Base-by-base conservation (phyloP, 2,113 vertebrate genomes). In the Percopsis transmontana region DNA sequence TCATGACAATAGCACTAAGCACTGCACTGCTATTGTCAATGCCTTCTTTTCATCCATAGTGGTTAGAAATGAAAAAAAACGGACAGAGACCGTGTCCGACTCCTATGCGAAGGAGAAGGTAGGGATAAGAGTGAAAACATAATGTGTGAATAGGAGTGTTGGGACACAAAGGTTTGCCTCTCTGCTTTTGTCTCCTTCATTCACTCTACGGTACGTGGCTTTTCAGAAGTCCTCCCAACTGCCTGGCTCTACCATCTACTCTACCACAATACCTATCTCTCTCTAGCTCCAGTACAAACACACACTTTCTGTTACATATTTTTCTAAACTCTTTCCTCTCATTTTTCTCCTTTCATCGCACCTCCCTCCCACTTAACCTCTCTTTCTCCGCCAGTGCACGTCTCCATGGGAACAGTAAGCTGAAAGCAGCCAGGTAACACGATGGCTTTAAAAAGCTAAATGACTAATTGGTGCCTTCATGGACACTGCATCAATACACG, bases 401-500 rank as follows among this genome's bases (percentile, higher is more conserved):
- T 62, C 48, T 19, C 45, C 59, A 62, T 62, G 14, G 59, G 24
- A 62, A 62, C 59, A 13, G 4, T 50, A 10, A 18, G 24, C 33
- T 33, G 24, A 58, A 38, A 41, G 55, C 33, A 38, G 4, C 6
- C 24, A 58, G 33, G 33, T 20, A 42, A 42, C 19, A 13, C 20
- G 24, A 20, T 33, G 39, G 27, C 39, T 40, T n/a, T 58, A 39
- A 21, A 58, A 23, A 21, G 56, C 39, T 0, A 20, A 41, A 58
- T 58, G 5, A 41, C 38, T 12, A 39, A 18, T 33, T 6, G 27
- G 27, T 33, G 27, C 24, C n/a, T 57, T n/a, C 24, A 33, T n/a
- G 16, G 27, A 57, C 24, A 18, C 27, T 15, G 18, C n/a, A 38
- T 55, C 15, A 55, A 55, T 33, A 33, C 5, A 33, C 27, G 0